phyloP scores from a whole-genome alignment of 2,888 invertebrate species.

The Agrotis clavis region DNA sequence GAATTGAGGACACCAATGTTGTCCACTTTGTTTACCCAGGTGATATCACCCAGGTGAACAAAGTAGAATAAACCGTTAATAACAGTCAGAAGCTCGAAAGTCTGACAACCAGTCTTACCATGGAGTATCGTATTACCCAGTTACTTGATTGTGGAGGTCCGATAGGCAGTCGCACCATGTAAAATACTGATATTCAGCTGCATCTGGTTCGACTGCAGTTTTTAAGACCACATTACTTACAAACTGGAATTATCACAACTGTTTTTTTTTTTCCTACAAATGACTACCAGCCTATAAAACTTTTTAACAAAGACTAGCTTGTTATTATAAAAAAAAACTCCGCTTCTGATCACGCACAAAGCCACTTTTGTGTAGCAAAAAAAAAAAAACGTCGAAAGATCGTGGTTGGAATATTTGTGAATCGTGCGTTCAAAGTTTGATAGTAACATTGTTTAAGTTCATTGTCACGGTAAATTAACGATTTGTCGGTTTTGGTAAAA shows the following conservation, averaged over 20 bases:
- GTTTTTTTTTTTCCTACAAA: too few relatives aligned
- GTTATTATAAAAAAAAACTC: constrained; percentile 20
- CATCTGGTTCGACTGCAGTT: not conserved
- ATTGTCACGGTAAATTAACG: constrained; percentile 31
- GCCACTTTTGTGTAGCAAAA: not conserved
- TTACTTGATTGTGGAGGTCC: too few relatives aligned
- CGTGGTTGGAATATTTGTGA: constrained; percentile 38
- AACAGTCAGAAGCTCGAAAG: too few relatives aligned
- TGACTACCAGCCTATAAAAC: not conserved
- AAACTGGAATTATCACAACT: not conserved
- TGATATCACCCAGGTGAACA: too few relatives aligned
- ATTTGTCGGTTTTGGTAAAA: constrained; percentile 29
- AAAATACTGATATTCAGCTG: too few relatives aligned
- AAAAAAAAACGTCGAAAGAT: constrained; percentile 6
- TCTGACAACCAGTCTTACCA: too few relatives aligned
- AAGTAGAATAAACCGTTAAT: too few relatives aligned
- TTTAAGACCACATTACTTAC: too few relatives aligned
- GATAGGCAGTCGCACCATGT: too few relatives aligned
- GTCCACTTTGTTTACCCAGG: too few relatives aligned
- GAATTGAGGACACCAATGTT: too few relatives aligned
- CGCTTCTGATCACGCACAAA: constrained; percentile 21
- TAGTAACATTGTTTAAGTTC: constrained; percentile 19
- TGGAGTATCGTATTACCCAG: too few relatives aligned
- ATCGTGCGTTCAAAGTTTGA: constrained; percentile 27
- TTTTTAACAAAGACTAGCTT: not conserved